phyloP scores from a whole-genome alignment of 1,140 invertebrate genomes.

The Drosophila nasuta region DNA sequence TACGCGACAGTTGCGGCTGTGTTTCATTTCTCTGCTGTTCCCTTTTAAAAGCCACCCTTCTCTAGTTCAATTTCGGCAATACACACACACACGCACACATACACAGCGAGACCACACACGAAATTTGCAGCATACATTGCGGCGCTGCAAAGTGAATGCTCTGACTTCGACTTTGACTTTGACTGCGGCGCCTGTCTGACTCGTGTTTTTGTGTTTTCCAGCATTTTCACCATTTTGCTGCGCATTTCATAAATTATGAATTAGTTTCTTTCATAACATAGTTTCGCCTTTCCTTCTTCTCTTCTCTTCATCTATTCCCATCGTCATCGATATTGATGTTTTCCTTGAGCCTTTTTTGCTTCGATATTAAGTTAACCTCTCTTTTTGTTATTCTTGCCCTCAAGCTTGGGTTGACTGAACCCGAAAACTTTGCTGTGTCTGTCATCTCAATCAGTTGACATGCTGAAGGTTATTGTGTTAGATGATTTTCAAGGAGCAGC shows the following conservation, averaged over 20 bases:
- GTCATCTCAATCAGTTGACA: slow-evolving; percentile 45
- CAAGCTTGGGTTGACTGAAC: slow-evolving; percentile 35
- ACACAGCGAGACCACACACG: slow-evolving; percentile 2
- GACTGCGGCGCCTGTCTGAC: slow-evolving; percentile 50
- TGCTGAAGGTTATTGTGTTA: slow-evolving; percentile 58
- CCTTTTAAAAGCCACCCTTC: slow-evolving; percentile 24
- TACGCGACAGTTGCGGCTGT: slow-evolving; percentile 51
- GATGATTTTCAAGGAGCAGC: slow-evolving; percentile 41
- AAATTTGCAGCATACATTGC: slow-evolving; percentile 57
- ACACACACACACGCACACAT: slow-evolving; percentile 1
- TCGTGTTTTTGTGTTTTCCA: slow-evolving; percentile 40
- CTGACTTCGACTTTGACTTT: neutral
- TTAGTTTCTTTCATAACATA: slow-evolving; percentile 49
- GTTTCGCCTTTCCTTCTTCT: slow-evolving; percentile 12
- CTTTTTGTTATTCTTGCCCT: neutral
- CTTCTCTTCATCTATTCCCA: neutral
- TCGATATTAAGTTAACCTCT: slow-evolving; percentile 48
- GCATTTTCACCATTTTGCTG: slow-evolving; percentile 17
- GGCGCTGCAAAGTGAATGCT: slow-evolving; percentile 49
- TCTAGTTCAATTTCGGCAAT: neutral
- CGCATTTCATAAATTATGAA: slow-evolving; percentile 59
- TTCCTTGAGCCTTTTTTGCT: slow-evolving; percentile 14
- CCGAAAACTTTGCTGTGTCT: slow-evolving; percentile 37
- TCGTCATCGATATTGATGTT: slow-evolving; percentile 57
- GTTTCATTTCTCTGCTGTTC: slow-evolving; percentile 35